Evolutionary conservation across 2,888 invertebrate species (phyloP), one percentile per base, ranked within the genome.

Genomic region (Philopedon plagiatum): DNA sequence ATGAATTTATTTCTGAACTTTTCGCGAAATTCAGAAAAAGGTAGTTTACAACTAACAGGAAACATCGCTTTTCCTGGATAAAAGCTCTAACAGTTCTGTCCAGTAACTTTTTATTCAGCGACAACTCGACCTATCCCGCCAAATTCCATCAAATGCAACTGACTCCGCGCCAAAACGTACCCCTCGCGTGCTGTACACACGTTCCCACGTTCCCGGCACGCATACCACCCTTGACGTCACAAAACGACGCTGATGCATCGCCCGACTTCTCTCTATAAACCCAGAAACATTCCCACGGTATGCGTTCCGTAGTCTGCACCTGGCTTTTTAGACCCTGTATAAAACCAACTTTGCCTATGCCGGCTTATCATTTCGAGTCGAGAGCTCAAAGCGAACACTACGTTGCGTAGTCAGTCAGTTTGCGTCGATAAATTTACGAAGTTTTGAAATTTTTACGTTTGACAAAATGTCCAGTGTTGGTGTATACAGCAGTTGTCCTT

Each of bases 311-410:
- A 67, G 65, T 44, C 49, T 73, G 75, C 78, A 77, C 78, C 78
- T 77, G 77, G 78, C 75, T 71, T 71, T 85, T 84, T 84, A 83
- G 81, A 77, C 80, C 78, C 84, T 88, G 71, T 91, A 91, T 91
- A 91, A 88, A 91, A 90, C 85, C 86, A 65, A 86, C 87, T 86
- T 81, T 82, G 81, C 83, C 83, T 83, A 78, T 79, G 74, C 80
- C 67, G 70, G 79, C 46, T 46, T 78, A 81, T 84, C 87, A 88
- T 86, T 87, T 86, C 83, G 81, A 83, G 83, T 80, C 82, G 74
- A 78, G 78, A 83, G 77, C 81, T 83, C 81, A 82, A 76, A 73
- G 80, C 75, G 83, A 80, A 73, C 79, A 70, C 76, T 11, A 49
- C 49, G 71, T 64, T 64, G 69, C 75, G 61, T 57, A 62, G 54